Evolutionary conservation across 2,797 vertebrate genomes (phyloP).

Genomic region (Adelosebastes latens): DNA sequence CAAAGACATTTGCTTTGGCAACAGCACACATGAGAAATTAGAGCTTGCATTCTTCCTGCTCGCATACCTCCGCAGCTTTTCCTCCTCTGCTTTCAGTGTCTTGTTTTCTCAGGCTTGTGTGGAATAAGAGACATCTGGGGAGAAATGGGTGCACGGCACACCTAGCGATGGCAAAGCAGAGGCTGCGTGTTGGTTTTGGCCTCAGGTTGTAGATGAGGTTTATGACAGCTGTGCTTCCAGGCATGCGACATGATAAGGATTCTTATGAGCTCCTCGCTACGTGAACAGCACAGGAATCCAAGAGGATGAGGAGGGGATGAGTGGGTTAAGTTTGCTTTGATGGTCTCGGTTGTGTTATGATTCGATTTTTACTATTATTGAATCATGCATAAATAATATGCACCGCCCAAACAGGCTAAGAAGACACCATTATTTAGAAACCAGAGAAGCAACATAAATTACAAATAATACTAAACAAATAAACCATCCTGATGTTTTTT

Average conservation of each 20-base stretch:
- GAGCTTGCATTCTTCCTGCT: conserved; percentile 35
- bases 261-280: neutral
- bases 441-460: neutral
- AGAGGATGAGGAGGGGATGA: neutral
- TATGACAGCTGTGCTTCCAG: conserved; percentile 36
- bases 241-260: conserved; percentile 14
- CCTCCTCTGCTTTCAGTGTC: conserved; percentile 22
- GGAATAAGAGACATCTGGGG: conserved; percentile 55
- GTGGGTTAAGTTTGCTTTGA: neutral
- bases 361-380: neutral
- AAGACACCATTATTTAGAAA: no score
- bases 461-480: neutral
- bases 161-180: neutral
- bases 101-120: conserved; percentile 62
- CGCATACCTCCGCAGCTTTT: conserved; percentile 55
- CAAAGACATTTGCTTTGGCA: conserved; percentile 77
- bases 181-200: conserved; percentile 45
- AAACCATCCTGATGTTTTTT: no score
- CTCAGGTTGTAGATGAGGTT: conserved; percentile 19
- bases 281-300: neutral
- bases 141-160: conserved; percentile 13
- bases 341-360: neutral
- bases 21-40: conserved; percentile 60
- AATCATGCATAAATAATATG: no score
- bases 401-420: no score